phyloP scores from a whole-genome alignment of 1,140 invertebrate species.

The Nasonia giraulti region DNA sequence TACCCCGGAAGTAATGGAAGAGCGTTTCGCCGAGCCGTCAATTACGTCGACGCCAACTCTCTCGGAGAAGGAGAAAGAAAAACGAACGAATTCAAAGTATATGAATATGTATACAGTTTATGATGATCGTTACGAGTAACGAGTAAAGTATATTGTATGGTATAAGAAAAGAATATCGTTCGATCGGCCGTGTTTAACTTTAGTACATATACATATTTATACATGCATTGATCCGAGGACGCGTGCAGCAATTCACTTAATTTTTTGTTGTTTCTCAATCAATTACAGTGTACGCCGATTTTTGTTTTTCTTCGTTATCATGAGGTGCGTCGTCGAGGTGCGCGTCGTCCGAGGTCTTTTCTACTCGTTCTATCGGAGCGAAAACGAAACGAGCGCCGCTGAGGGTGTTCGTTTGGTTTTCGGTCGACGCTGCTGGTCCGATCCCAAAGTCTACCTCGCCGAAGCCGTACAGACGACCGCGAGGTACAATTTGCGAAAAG shows the following conservation, averaged over 20 bases:
- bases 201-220: slow-evolving; percentile 48
- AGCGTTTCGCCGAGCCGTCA: neutral
- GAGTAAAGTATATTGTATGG: neutral
- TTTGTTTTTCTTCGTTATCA: slow-evolving; percentile 12
- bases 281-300: neutral
- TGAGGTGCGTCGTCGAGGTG: neutral
- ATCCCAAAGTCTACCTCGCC: too few relatives aligned
- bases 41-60: neutral
- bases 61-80: neutral
- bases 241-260: slow-evolving; percentile 20
- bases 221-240: slow-evolving; percentile 27
- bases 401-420: neutral
- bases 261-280: slow-evolving; percentile 11
- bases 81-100: neutral
- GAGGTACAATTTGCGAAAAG: neutral
- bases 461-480: too few relatives aligned
- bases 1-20: slow-evolving; percentile 10
- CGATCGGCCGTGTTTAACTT: slow-evolving; percentile 1
- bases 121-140: neutral
- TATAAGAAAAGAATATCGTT: neutral
- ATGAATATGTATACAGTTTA: neutral
- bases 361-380: neutral
- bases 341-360: neutral
- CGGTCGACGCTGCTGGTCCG: neutral
- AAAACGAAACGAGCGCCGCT: neutral